phyloP scores from a whole-genome alignment of 2,797 vertebrate genomes.

The Gymnoscopelus microlampas region DNA sequence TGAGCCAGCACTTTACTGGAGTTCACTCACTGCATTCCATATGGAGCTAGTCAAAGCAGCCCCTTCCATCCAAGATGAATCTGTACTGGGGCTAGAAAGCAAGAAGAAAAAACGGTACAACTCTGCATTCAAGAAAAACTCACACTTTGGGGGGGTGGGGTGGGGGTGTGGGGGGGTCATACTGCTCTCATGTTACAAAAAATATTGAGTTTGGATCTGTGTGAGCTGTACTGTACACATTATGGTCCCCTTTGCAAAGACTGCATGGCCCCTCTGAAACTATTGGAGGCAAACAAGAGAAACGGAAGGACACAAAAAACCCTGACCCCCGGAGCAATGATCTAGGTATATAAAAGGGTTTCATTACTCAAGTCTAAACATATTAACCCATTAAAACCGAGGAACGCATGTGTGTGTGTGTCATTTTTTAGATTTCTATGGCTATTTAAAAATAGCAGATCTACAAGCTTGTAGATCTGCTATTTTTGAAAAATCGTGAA shows the following conservation, averaged over 20 bases:
- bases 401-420: too few relatives aligned
- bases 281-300: conserved; percentile 46
- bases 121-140: conserved; percentile 63
- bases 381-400: too few relatives aligned
- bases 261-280: conserved; percentile 42
- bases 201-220: conserved; percentile 80
- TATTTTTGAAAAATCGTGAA: too few relatives aligned
- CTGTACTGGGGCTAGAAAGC: conserved; percentile 65
- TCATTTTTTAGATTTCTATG: too few relatives aligned
- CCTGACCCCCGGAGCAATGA: conserved; percentile 55
- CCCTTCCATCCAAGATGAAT: conserved; percentile 72
- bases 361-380: conserved; percentile 54
- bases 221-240: conserved; percentile 62
- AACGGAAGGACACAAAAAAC: conserved; percentile 67
- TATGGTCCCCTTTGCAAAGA: conserved; percentile 42
- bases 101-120: conserved; percentile 62
- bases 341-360: conserved; percentile 49
- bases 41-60: conserved; percentile 81
- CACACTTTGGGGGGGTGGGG: conserved; percentile 39
- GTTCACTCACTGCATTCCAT: conserved; percentile 82
- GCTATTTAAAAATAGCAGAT: too few relatives aligned
- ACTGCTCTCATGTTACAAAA: conserved; percentile 74
- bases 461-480: too few relatives aligned
- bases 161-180: conserved; percentile 10
- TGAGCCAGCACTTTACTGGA: conserved; percentile 82